Base-by-base conservation (phyloP, 1,140 invertebrate species). In the Stenopsyche tienmushanensis region DNA sequence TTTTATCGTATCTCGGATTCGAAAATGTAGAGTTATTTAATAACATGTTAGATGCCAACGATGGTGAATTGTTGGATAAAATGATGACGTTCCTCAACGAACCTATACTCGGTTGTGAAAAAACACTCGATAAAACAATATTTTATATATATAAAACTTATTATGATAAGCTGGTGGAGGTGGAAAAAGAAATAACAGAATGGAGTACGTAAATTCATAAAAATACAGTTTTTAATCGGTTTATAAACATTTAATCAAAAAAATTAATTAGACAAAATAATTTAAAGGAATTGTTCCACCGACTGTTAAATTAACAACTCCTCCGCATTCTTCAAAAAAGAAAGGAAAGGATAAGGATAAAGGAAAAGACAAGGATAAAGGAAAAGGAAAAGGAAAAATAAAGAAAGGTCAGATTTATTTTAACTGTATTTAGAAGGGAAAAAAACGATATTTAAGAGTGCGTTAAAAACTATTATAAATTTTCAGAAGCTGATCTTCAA, bases 131-230 rank as follows among this genome's bases (percentile, higher is more conserved):
- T 1, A 75, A 73, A 49, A 72, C 72, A 64, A 65, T 81, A 23
- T 74, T 81, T 64, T 76, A 77, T 66, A 70, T 82, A 23, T 77
- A 79, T 55, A 79, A 76, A 66, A 77, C 77, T 18, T 74, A 75
- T 53, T 78, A 75, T 59, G 77, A 80, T 54, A 79, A 75, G 71
- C 59, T 80, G 25, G 72, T 82, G 8, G 74, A 81, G 25, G 75
- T 78, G 60, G 79, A 82, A 70, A 76, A 80, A 42, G 66, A 77
- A 66, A 75, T 80, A 39, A 73, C 73, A 39, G 75, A 80, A 75
- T 73, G 75, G 69, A 77, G 78, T 81, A 74, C 72, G 64, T 66
- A 10, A 39, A 21, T 47, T 3, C 10, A 67, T 25, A 1, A 10
- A n/a, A n/a, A n/a, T n/a, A n/a, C n/a, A n/a, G n/a, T n/a, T n/a